A percentile compares a stretch with the other conserved stretches of the same genome.
These are phyloP conservation scores for Notechis scutatus DNA, from an alignment of 2,113 vertebrate genomes.

Conservation along the genomic window DNA sequence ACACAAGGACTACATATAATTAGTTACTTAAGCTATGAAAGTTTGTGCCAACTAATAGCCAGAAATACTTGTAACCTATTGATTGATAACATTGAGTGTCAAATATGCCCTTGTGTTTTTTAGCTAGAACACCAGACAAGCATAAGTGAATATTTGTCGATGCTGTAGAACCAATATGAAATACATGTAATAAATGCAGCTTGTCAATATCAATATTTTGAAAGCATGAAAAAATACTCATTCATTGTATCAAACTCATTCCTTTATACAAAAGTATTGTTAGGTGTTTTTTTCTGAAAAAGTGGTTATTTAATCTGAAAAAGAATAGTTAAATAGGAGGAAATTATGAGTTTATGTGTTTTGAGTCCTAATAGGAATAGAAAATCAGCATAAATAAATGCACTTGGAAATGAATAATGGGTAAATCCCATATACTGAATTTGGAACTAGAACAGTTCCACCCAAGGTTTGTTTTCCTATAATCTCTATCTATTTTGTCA, in stretches of 20 bases:
- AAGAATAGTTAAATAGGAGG: not conserved
- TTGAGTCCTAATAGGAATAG: not conserved
- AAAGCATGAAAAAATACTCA: not conserved
- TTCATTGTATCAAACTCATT: not conserved
- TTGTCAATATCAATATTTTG: not conserved
- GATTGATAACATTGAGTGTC: not conserved
- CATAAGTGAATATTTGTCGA: not conserved
- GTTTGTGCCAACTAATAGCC: not conserved
- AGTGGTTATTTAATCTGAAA: not conserved
- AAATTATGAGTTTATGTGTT: not conserved
- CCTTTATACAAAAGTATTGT: not conserved
- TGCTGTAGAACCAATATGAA: not conserved
- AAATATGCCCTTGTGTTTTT: not conserved
- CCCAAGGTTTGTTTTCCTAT: not conserved
- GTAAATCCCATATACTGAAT: not conserved
- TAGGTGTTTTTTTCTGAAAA: not conserved
- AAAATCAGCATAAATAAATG: not conserved
- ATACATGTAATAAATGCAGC: not conserved
- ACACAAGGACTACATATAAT: not conserved
- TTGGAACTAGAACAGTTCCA: not conserved
- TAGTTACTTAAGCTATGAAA: not conserved
- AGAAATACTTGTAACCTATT: not conserved
- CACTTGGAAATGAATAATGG: not conserved
- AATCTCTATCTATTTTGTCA: not conserved
- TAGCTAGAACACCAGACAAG: not conserved